Percentiles rank a stretch among this genome's conserved stretches.
These are phyloP conservation scores for Psix sp. DNA, from an alignment of 1,140 invertebrate species.

Conservation along the genomic window DNA sequence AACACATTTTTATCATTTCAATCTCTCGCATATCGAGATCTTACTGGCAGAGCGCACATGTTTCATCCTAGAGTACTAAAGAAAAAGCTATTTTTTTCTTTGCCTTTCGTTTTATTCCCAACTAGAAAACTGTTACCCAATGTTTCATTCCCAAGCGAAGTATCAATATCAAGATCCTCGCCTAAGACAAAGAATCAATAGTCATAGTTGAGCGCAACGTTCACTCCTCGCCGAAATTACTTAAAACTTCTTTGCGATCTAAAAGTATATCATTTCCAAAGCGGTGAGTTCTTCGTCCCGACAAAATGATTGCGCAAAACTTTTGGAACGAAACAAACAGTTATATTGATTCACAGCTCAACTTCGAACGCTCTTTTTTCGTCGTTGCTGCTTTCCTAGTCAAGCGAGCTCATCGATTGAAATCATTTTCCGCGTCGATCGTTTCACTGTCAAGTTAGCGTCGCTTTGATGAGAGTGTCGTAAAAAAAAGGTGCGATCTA, in stretches of 20 bases:
- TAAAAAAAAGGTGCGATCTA: too few relatives aligned
- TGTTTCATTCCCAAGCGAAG: too few relatives aligned
- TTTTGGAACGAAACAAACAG: constrained; percentile 30
- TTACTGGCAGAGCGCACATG: constrained; percentile 44
- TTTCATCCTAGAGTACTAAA: constrained; percentile 29
- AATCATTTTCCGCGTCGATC: too few relatives aligned
- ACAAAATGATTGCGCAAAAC: constrained; percentile 26
- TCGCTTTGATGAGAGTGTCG: too few relatives aligned
- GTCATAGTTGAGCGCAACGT: constrained; percentile 9
- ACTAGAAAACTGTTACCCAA: too few relatives aligned
- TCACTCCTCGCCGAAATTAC: constrained; percentile 12
- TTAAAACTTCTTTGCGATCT: constrained; percentile 22
- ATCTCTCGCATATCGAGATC: constrained; percentile 42
- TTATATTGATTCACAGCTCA: constrained; percentile 33
- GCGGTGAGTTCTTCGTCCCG: constrained; percentile 18
- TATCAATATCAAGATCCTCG: too few relatives aligned
- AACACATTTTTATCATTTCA: constrained; percentile 53
- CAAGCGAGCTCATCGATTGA: too few relatives aligned
- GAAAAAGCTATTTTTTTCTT: too few relatives aligned
- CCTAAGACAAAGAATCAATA: too few relatives aligned
- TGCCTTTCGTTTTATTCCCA: too few relatives aligned
- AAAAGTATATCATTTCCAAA: constrained; percentile 23
- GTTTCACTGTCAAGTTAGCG: too few relatives aligned
- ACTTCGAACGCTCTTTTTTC: constrained; percentile 16
- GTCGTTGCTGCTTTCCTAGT: too few relatives aligned